phyloP scores from a whole-genome alignment of 1,140 invertebrate genomes.

The Bicyclus anynana region DNA sequence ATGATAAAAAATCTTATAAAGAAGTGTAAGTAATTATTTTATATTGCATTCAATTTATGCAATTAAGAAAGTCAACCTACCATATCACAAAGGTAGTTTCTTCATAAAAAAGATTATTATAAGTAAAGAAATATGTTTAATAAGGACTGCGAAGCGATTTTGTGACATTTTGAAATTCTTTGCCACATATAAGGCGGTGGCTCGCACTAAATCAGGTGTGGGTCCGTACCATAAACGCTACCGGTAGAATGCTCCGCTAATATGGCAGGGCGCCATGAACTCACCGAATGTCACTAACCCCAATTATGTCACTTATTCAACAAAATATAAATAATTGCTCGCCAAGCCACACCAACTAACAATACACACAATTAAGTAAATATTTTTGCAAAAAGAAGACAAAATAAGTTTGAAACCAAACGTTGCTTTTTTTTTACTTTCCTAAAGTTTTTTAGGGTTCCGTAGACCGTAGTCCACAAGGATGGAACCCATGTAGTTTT shows the following conservation, averaged over 20 bases:
- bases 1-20: too few species aligned
- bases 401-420: too few species aligned
- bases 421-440: too few species aligned
- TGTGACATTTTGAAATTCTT: slow-evolving; percentile 19
- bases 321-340: not conserved
- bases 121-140: not conserved
- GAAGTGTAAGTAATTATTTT: not conserved
- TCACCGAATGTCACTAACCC: slow-evolving; percentile 9
- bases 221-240: slow-evolving; percentile 10
- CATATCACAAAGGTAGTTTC: not conserved
- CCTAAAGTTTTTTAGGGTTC: too few species aligned
- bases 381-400: too few species aligned
- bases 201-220: slow-evolving; percentile 17
- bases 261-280: slow-evolving; percentile 12
- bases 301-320: slow-evolving; percentile 14
- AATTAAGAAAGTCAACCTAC: not conserved
- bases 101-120: not conserved
- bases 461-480: too few species aligned
- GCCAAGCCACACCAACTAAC: not conserved
- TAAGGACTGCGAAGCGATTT: not conserved
- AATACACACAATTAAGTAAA: too few species aligned
- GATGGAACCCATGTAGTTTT: too few species aligned
- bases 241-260: slow-evolving; percentile 16
- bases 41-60: not conserved
- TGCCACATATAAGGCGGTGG: slow-evolving; percentile 11